Base-by-base conservation (phyloP, 2,113 vertebrate genomes). In the Empidonax traillii region DNA sequence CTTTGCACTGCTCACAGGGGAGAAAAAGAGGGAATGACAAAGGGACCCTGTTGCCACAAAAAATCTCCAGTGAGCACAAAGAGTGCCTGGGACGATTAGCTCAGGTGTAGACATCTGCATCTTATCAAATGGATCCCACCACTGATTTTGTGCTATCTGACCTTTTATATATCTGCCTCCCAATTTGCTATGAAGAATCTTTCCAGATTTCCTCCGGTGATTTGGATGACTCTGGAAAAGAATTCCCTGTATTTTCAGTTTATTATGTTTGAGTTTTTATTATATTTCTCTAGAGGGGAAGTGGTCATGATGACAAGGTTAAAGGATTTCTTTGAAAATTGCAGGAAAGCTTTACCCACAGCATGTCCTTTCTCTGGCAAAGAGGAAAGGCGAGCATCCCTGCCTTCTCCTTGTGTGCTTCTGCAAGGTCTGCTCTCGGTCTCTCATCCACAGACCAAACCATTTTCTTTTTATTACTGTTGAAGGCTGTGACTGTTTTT, bases 401-500 rank as follows among this genome's bases (percentile, higher is more conserved):
- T 84, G 76, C 68, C 85, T 89, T 72, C 63, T 66, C 46, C 51
- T 46, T 10, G 28, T 28, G 30, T 67, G 51, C 63, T 84, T 85
- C 83, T 76, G 55, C 82, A 44, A 51, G 66, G 25, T 90, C 58
- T 86, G 65, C 56, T 84, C 84, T 73, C 69, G 87, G 79, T 72
- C 55, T 73, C 72, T 71, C 43, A 67, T 68, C 69, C 58, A 63
- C 73, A 77, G 74, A 73, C 59, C 1, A 10, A 87, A 65, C 53
- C 19, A 9, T 80, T 94, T 86, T 66, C 83, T 76, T 93, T 96
- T 93, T 95, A 95, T 94, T 94, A 71, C 87, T 81, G 1, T 35
- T 91, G 84, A 95, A 95, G 91, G 77, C 89, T 93, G 81, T 74
- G 93, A 88, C 88, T 84, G 89, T 89, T 96, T 96, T 96, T 87